Evolutionary conservation across 2,888 invertebrate species (phyloP).

Genomic region (Nemurella pictetii): DNA sequence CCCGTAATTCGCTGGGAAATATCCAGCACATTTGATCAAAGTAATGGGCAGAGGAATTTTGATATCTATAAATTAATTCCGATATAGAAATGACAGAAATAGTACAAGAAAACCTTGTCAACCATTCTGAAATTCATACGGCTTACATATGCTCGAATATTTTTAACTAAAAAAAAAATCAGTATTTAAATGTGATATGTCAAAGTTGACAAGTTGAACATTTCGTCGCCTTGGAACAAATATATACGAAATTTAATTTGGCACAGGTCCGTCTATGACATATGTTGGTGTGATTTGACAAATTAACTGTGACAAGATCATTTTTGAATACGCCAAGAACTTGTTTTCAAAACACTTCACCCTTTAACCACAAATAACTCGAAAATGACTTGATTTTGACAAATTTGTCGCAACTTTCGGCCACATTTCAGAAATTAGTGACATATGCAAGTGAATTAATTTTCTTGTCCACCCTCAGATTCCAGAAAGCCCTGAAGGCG

Average conservation of each 20-base stretch:
- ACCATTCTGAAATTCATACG: neutral
- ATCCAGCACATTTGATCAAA: neutral
- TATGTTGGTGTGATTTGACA: neutral
- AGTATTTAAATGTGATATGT: neutral
- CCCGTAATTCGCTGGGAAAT: neutral
- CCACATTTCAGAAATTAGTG: too few relatives aligned
- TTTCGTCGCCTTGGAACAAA: neutral
- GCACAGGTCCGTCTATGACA: neutral
- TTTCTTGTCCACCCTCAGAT: slow-evolving; percentile 54
- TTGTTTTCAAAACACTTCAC: neutral
- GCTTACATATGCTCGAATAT: too few relatives aligned
- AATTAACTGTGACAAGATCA: neutral
- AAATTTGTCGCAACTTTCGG: neutral
- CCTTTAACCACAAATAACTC: neutral
- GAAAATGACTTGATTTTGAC: neutral
- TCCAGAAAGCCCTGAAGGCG: slow-evolving; percentile 82
- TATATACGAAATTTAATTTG: too few relatives aligned
- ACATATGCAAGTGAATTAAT: neutral
- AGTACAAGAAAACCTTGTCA: neutral
- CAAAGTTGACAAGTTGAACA: neutral
- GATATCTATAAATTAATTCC: neutral
- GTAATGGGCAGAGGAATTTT: neutral
- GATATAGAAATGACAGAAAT: neutral
- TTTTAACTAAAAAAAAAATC: too few relatives aligned
- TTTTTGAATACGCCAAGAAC: neutral